phyloP scores from a whole-genome alignment of 2,888 invertebrate genomes.

The Melieria picta region DNA sequence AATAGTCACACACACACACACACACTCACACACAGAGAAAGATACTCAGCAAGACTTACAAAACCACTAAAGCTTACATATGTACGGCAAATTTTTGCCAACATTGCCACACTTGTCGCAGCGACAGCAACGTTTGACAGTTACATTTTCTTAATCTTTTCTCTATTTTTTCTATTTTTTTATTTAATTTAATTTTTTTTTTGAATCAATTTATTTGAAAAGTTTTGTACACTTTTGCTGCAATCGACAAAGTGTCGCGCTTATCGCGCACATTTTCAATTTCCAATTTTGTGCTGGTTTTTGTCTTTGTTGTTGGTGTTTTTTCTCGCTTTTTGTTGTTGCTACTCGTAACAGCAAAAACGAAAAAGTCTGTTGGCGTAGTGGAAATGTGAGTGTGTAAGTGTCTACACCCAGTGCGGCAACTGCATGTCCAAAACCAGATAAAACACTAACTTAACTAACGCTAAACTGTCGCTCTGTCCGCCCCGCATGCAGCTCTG shows the following conservation, averaged over 20 bases:
- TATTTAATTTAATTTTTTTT: too few relatives aligned
- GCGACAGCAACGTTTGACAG: too few relatives aligned
- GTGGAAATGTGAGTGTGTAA: background rate
- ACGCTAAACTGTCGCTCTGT: background rate
- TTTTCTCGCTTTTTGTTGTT: conserved; percentile 6
- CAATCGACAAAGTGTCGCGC: conserved; percentile 22
- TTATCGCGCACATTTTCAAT: conserved; percentile 26
- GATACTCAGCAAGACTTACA: too few relatives aligned
- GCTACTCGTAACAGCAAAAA: background rate
- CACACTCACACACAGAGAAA: too few relatives aligned
- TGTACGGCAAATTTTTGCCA: too few relatives aligned
- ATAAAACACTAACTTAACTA: background rate
- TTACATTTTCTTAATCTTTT: too few relatives aligned
- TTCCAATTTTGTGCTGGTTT: conserved; percentile 5
- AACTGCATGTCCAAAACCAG: background rate
- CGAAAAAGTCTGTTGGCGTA: background rate
- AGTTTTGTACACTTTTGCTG: too few relatives aligned
- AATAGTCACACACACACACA: too few relatives aligned
- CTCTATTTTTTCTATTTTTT: too few relatives aligned
- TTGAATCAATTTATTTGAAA: too few relatives aligned
- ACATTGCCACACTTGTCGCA: too few relatives aligned
- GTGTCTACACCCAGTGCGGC: background rate
- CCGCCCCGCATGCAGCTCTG: background rate
- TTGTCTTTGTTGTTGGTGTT: background rate
- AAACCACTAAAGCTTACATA: too few relatives aligned